Percentiles rank a stretch among this genome's conserved stretches.
These are phyloP conservation scores for Crenuchus spilurus DNA, from an alignment of 2,797 vertebrate species.

Conservation along the genomic window DNA sequence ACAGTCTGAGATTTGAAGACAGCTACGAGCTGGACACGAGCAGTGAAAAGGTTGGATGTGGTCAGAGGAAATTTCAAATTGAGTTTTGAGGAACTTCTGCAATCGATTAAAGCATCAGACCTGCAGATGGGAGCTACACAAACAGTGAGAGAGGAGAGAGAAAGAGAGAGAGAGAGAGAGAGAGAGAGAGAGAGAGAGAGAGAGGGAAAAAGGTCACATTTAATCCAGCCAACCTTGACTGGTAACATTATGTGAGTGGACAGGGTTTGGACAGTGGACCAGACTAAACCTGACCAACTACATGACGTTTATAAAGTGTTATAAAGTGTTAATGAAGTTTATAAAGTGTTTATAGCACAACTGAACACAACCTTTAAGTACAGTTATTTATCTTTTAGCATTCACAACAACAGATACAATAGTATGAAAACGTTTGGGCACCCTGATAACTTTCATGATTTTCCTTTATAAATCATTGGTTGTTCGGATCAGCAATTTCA, in stretches of 20 bases:
- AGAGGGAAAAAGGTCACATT: neutral
- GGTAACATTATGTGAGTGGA: neutral
- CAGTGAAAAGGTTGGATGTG: constrained; percentile 20
- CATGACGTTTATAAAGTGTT: no score
- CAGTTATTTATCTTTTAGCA: no score
- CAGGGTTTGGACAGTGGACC: neutral
- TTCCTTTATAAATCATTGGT: no score
- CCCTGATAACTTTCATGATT: no score
- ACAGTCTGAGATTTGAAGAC: constrained; percentile 3
- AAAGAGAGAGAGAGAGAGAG: neutral
- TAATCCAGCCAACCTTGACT: neutral
- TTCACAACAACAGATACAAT: no score
- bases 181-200: no score
- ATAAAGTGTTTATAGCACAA: no score
- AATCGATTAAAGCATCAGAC: constrained; percentile 40
- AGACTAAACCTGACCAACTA: neutral
- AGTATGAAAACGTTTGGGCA: no score
- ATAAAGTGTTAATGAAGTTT: no score
- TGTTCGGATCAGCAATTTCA: no score
- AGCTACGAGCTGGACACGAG: neutral
- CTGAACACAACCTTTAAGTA: no score
- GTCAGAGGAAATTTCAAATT: constrained; percentile 39
- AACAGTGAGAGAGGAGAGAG: neutral
- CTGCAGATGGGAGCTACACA: constrained; percentile 18
- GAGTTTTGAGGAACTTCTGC: constrained; percentile 43